Conservation (phyloP, 2,113 vertebrate genomes). For the Edolisoma coerulescens region DNA sequence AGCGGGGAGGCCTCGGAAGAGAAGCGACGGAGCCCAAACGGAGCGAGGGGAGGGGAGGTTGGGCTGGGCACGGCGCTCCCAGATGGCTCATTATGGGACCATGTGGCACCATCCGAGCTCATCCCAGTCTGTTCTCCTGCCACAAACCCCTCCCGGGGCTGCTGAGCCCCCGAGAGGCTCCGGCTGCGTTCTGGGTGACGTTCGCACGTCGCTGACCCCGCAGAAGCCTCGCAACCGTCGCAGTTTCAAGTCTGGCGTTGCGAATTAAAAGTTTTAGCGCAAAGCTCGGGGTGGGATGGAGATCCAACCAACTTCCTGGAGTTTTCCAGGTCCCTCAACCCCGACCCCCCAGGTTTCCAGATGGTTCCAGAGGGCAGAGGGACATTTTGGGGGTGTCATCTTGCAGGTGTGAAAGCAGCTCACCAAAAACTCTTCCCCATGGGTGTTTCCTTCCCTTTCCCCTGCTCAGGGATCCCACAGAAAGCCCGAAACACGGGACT, state of each 20-base stretch:
- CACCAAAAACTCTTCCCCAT: neutral
- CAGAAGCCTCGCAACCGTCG: neutral
- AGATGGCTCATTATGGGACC: constrained; percentile 43
- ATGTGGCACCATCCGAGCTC: constrained; percentile 25
- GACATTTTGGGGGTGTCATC: neutral
- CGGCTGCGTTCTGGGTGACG: neutral
- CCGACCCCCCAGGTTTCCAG: rapidly evolving
- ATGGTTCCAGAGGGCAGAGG: neutral
- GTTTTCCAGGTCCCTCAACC: neutral
- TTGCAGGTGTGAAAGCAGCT: neutral
- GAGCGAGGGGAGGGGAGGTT: neutral
- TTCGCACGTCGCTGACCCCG: neutral
- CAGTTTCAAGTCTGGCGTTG: neutral
- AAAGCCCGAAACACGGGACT: neutral
- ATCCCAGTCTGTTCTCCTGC: neutral
- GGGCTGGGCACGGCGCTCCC: neutral
- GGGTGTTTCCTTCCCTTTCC: neutral
- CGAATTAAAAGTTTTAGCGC: neutral
- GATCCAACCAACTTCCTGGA: neutral
- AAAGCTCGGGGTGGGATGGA: neutral
- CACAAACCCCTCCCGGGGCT: neutral
- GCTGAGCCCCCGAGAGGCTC: neutral
- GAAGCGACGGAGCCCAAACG: neutral
- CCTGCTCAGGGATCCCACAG: neutral
- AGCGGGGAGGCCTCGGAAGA: neutral